Conservation (phyloP, 1,140 invertebrate species). For the Platyura marginata region DNA sequence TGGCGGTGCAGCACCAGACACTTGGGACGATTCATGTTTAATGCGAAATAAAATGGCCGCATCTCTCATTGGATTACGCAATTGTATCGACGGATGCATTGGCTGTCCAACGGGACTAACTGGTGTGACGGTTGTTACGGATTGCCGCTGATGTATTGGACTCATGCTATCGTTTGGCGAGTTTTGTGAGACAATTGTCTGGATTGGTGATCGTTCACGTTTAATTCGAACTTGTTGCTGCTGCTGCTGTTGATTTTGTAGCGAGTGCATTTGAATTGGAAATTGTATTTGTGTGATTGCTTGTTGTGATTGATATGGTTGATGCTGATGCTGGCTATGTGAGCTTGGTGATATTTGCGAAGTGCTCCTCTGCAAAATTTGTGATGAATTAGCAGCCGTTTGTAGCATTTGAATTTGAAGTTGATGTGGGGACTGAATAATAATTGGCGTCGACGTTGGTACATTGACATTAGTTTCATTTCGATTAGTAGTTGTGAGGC, state of each 20-base stretch:
- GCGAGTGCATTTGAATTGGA: conserved; percentile 2
- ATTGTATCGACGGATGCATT: conserved; percentile 14
- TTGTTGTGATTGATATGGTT: conserved; percentile 22
- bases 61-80: conserved; percentile 19
- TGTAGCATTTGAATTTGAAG: background rate
- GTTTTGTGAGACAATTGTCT: background rate
- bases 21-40: conserved; percentile 23
- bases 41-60: conserved; percentile 20
- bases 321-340: conserved; percentile 20
- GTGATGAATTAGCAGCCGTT: background rate
- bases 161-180: background rate
- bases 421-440: background rate
- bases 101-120: conserved; percentile 1
- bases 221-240: conserved; percentile 2
- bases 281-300: conserved; percentile 14
- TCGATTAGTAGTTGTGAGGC: background rate
- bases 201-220: conserved; percentile 4
- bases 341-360: conserved; percentile 5
- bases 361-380: background rate
- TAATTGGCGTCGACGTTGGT: background rate
- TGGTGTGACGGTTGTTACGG: conserved; percentile 1
- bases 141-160: conserved; percentile 1
- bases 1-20: conserved; percentile 11
- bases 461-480: background rate
- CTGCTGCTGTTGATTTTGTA: conserved; percentile 2